These are phyloP conservation scores for Chymomyza amoena DNA, from an alignment of 2,888 invertebrate genomes.

Conservation along the genomic window DNA sequence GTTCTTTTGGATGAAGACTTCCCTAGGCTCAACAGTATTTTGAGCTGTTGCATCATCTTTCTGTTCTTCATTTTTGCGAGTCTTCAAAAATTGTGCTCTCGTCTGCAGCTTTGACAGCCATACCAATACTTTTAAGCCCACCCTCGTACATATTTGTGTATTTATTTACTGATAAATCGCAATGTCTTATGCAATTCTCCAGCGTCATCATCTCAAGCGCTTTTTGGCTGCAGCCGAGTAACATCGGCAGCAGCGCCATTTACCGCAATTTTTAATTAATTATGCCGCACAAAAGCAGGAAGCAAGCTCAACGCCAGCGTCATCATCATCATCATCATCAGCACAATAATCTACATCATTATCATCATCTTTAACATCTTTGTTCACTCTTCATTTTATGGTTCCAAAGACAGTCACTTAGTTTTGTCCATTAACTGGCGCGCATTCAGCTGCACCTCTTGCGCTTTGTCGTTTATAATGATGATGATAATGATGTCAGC, in stretches of 20 bases:
- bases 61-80: too few species aligned
- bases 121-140: too few species aligned
- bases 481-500: neutral
- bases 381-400: neutral
- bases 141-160: neutral
- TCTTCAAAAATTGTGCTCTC: too few species aligned
- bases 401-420: constrained; percentile 34
- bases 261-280: constrained; percentile 10
- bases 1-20: too few species aligned
- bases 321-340: neutral
- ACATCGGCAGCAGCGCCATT: neutral
- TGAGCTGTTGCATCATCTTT: too few species aligned
- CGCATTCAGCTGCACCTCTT: neutral
- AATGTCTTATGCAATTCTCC: neutral
- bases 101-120: too few species aligned
- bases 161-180: neutral
- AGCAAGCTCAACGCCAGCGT: neutral
- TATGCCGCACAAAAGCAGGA: constrained; percentile 3
- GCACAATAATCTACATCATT: neutral
- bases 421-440: constrained; percentile 36
- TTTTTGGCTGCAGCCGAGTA: neutral
- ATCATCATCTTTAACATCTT: neutral
- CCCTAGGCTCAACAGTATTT: too few species aligned
- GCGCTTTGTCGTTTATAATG: neutral
- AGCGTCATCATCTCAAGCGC: neutral